Evolutionary conservation across 2,113 vertebrate species (phyloP).

Genomic region (Sinocyclocheilus maitianheensis): DNA sequence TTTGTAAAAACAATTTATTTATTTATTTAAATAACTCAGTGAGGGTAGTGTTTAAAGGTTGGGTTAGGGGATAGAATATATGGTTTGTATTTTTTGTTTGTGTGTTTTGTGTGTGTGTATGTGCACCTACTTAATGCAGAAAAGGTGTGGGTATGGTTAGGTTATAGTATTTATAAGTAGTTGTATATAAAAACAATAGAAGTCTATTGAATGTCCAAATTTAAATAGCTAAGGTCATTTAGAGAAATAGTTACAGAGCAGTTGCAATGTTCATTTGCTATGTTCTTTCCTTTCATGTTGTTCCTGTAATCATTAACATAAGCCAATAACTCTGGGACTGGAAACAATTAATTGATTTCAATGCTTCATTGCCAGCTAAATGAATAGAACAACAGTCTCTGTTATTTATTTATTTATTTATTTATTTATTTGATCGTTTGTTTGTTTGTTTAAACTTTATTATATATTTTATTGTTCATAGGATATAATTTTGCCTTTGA

Average conservation of each 20-base stretch:
- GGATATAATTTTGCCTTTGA: too few species aligned
- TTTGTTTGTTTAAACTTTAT: background rate
- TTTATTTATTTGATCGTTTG: constrained; percentile 42
- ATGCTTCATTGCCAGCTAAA: constrained; percentile 68
- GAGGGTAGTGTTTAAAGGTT: too few species aligned
- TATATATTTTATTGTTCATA: background rate
- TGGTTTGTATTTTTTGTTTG: too few species aligned
- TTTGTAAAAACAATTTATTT: background rate
- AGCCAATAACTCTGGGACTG: constrained; percentile 57
- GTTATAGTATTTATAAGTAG: too few species aligned
- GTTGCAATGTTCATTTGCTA: background rate
- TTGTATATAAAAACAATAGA: too few species aligned
- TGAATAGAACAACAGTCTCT: constrained; percentile 67
- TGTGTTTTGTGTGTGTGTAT: too few species aligned
- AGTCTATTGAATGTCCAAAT: too few species aligned
- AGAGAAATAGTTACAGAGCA: constrained; percentile 9
- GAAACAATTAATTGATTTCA: constrained; percentile 70
- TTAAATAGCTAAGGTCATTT: constrained; percentile 3
- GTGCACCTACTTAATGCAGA: too few species aligned
- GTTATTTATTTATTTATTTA: constrained; percentile 62
- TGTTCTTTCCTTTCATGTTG: constrained; percentile 52
- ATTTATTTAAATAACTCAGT: too few species aligned
- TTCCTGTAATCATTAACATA: constrained; percentile 66
- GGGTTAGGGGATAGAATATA: too few species aligned
- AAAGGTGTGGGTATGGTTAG: too few species aligned